Conservation (phyloP, 2,113 vertebrate genomes). For the Actenoides hombroni region DNA sequence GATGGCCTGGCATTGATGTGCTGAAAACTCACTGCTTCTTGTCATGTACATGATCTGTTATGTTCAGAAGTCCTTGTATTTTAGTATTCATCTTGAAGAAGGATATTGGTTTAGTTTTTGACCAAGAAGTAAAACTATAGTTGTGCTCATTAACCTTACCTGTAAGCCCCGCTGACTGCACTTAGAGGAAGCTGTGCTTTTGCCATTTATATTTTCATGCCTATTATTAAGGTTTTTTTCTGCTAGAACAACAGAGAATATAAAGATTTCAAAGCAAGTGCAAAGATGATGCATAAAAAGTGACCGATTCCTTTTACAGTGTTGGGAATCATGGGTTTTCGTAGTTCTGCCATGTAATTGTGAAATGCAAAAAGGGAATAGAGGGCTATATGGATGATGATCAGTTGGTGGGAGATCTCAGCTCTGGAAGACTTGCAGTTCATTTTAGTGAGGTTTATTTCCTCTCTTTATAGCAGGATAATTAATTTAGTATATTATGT, state of each 20-base stretch:
- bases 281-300: neutral
- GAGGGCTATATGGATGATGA: neutral
- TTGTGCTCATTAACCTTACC: neutral
- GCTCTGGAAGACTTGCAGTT: neutral
- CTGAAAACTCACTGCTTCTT: neutral
- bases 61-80: neutral
- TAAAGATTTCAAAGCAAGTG: neutral
- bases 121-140: neutral
- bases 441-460: neutral
- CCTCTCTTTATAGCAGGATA: neutral
- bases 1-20: neutral
- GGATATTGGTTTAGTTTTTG: neutral
- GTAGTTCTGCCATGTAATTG: neutral
- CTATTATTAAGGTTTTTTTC: neutral
- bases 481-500: neutral
- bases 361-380: neutral
- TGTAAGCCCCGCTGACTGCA: neutral
- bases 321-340: neutral
- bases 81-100: neutral
- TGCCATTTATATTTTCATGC: neutral
- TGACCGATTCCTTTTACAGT: neutral
- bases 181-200: neutral
- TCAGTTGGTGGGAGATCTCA: neutral
- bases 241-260: neutral
- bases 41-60: accelerated